Conservation (phyloP, 2,888 invertebrate species). For the Watsonalla binaria region DNA sequence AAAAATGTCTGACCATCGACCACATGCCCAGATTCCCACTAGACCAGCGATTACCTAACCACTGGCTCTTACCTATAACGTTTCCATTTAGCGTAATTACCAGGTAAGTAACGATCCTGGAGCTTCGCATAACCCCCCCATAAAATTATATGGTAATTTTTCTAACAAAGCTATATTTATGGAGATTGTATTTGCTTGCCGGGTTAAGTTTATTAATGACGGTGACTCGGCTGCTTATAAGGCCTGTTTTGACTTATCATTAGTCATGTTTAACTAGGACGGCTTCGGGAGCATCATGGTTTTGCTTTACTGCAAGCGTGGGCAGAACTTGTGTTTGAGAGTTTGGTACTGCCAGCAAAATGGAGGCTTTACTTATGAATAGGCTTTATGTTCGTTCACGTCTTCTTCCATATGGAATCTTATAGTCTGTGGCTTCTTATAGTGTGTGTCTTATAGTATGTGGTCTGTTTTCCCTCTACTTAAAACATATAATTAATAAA, state of each 20-base stretch:
- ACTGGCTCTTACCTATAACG: neutral
- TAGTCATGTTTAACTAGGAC: neutral
- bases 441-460: no score
- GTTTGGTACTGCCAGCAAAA: neutral
- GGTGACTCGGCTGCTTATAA: slow-evolving; percentile 16
- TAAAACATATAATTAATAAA: no score
- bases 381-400: no score
- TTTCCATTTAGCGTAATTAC: slow-evolving; percentile 38
- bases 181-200: slow-evolving; percentile 12
- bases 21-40: slow-evolving; percentile 54
- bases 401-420: no score
- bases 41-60: slow-evolving; percentile 37
- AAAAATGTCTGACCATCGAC: slow-evolving; percentile 6
- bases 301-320: neutral
- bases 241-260: neutral
- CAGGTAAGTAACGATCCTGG: slow-evolving; percentile 32
- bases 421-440: no score
- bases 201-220: slow-evolving; percentile 16
- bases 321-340: neutral
- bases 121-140: slow-evolving; percentile 28
- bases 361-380: neutral
- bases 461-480: no score
- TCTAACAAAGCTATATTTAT: slow-evolving; percentile 24
- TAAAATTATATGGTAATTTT: slow-evolving; percentile 36
- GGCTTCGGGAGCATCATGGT: neutral